Evolutionary conservation across 2,888 invertebrate species (phyloP).

Genomic region (Acleris emargana): DNA sequence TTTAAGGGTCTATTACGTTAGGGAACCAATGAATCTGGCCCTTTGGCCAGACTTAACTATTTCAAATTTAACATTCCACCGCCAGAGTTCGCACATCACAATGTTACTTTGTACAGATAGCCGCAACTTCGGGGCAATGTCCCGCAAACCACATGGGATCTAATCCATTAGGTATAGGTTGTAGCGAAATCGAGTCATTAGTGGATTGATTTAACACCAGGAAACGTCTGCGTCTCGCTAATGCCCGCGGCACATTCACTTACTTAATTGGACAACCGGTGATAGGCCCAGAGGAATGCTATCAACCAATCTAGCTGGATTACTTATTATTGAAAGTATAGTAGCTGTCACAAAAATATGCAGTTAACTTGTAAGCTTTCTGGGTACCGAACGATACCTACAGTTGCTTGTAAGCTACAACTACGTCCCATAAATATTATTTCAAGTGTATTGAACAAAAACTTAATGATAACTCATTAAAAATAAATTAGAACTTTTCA

Average conservation of each 20-base stretch:
- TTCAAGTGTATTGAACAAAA: too few species aligned
- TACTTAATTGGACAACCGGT: constrained; percentile 47
- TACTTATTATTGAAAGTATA: background rate
- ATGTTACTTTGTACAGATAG: background rate
- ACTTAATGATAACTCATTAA: background rate
- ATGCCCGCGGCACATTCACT: constrained; percentile 56
- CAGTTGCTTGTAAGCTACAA: too few species aligned
- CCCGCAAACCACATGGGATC: constrained; percentile 39
- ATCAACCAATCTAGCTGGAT: constrained; percentile 12
- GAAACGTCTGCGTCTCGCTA: constrained; percentile 54
- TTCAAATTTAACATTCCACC: too few species aligned
- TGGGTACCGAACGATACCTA: too few species aligned
- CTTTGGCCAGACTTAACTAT: too few species aligned
- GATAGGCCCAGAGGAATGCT: constrained; percentile 36
- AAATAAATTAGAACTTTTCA: background rate
- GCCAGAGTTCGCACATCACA: background rate
- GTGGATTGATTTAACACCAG: constrained; percentile 62
- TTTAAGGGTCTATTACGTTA: too few species aligned
- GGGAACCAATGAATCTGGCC: too few species aligned
- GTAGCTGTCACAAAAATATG: background rate
- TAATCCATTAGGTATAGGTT: constrained; percentile 52
- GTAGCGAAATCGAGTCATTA: constrained; percentile 56
- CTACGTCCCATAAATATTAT: too few species aligned
- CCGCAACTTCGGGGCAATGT: constrained; percentile 3
- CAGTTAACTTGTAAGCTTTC: too few species aligned